These are phyloP conservation scores for Parus major DNA, from an alignment of 2,113 vertebrate species.

Conservation along the genomic window DNA sequence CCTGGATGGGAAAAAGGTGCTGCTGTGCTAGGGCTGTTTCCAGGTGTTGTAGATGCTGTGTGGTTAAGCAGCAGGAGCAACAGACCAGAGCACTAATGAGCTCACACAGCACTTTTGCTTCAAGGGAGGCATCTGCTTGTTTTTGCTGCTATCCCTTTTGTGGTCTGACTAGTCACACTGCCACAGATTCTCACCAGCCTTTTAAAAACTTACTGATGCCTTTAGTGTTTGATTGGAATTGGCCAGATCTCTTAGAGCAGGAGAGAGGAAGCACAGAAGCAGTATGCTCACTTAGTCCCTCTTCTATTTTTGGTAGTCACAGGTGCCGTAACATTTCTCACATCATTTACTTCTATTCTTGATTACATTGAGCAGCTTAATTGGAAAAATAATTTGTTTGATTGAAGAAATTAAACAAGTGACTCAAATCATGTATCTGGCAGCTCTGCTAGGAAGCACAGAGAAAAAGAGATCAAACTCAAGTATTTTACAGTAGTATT, in stretches of 20 bases:
- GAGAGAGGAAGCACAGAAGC: neutral
- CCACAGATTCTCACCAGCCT: neutral
- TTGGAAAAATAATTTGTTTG: conserved; percentile 35
- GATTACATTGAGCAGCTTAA: conserved; percentile 25
- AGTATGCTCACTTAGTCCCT: neutral
- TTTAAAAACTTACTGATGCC: neutral
- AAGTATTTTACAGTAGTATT: neutral
- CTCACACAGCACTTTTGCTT: neutral
- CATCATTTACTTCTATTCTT: conserved; percentile 14
- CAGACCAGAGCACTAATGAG: neutral
- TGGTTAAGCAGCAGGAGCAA: neutral
- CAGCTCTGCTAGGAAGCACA: neutral
- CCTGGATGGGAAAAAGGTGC: neutral
- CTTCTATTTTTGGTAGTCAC: conserved; percentile 20
- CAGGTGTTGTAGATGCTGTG: neutral
- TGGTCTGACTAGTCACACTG: neutral
- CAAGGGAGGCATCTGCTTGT: neutral
- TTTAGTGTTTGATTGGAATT: neutral
- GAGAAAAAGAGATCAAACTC: neutral
- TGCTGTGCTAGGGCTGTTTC: neutral
- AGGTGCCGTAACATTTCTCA: neutral
- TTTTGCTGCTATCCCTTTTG: neutral
- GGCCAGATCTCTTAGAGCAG: neutral
- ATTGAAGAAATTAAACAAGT: conserved; percentile 34
- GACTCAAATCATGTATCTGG: neutral